Conservation (phyloP, 2,113 vertebrate genomes). For the Arenaria interpres region DNA sequence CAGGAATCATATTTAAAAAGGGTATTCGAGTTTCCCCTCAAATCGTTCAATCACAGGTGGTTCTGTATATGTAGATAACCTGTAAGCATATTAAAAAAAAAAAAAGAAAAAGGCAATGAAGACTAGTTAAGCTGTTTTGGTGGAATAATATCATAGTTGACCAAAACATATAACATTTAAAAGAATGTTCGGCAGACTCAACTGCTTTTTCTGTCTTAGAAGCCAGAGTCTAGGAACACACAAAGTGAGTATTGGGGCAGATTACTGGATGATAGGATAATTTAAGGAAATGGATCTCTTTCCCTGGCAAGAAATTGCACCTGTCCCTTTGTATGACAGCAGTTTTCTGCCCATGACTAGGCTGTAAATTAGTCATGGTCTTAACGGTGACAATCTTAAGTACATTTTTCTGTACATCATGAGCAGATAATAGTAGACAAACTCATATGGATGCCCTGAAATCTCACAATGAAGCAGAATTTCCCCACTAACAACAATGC, state of each 20-base stretch:
- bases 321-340: neutral
- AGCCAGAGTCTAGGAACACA: neutral
- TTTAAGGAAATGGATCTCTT: neutral
- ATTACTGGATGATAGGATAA: neutral
- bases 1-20: neutral
- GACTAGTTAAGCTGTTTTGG: neutral
- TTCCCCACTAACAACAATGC: neutral
- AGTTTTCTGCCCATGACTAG: neutral
- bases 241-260: fast-evolving
- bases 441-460: neutral
- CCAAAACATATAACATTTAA: neutral
- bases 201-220: neutral
- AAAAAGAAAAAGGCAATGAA: neutral
- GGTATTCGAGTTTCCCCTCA: neutral
- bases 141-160: neutral
- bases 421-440: neutral
- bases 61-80: neutral
- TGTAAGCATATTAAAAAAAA: neutral
- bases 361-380: neutral
- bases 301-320: neutral
- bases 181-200: neutral
- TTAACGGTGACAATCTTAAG: neutral
- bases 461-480: neutral
- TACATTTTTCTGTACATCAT: neutral
- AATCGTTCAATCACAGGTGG: neutral